A percentile compares a stretch with the other conserved stretches of the same genome.
These are phyloP conservation scores for Myioborus miniatus DNA, from an alignment of 2,797 vertebrate genomes.

Conservation along the genomic window DNA sequence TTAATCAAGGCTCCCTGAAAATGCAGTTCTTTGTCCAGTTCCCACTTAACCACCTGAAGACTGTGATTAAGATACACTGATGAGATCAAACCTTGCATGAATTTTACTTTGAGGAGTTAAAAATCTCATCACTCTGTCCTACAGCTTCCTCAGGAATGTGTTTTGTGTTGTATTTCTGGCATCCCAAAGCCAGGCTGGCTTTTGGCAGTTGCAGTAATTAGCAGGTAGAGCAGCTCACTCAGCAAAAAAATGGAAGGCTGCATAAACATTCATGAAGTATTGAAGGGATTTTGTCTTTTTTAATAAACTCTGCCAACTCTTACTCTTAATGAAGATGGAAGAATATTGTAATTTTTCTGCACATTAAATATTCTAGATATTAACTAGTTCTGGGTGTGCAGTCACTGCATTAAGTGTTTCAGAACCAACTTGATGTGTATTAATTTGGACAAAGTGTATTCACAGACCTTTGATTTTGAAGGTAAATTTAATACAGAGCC, in stretches of 20 bases:
- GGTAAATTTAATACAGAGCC: not conserved
- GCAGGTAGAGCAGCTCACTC: not conserved
- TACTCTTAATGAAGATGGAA: not conserved
- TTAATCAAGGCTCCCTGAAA: not conserved
- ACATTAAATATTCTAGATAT: not conserved
- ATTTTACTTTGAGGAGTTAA: not conserved
- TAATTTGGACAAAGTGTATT: not conserved
- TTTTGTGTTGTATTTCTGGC: not conserved
- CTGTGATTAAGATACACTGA: not conserved
- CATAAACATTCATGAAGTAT: constrained; percentile 6
- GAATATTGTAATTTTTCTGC: not conserved
- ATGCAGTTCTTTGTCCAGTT: not conserved
- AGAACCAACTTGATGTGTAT: not conserved
- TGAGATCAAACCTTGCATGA: not conserved
- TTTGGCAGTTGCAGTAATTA: constrained; percentile 31
- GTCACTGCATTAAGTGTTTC: not conserved
- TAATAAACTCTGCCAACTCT: not conserved
- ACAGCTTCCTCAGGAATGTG: not conserved
- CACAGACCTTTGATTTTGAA: constrained; percentile 1
- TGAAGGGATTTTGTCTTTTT: not conserved
- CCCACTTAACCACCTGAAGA: not conserved
- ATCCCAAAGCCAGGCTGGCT: not conserved
- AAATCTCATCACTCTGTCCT: not conserved
- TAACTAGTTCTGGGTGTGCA: not conserved
- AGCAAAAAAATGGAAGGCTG: not conserved